A percentile compares a stretch with the other conserved stretches of the same genome.
Evolutionary conservation across 2,113 vertebrate species (phyloP).

Genomic region (Anthoscopus minutus): DNA sequence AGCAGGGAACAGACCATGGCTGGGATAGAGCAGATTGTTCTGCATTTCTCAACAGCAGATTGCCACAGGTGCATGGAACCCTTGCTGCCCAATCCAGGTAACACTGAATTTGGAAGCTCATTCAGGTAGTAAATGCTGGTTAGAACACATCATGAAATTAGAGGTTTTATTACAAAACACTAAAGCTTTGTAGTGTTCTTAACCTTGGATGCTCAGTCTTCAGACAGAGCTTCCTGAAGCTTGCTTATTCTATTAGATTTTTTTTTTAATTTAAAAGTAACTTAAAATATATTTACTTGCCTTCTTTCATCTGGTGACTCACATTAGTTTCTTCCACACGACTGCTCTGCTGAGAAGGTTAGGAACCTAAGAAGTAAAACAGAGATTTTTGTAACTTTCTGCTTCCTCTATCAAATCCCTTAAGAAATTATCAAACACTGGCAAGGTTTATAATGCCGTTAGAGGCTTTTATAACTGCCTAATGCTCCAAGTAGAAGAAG

Average conservation of each 20-base stretch:
- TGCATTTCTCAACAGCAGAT: neutral
- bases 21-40: neutral
- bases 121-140: neutral
- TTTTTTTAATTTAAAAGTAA: neutral
- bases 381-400: constrained; percentile 16
- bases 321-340: neutral
- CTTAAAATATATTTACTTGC: neutral
- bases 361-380: neutral
- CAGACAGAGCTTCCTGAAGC: neutral
- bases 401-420: neutral
- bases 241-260: neutral
- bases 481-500: neutral
- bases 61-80: neutral
- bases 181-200: neutral
- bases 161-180: neutral
- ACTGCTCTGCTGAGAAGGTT: neutral
- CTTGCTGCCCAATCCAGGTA: neutral
- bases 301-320: neutral
- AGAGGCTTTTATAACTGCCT: neutral
- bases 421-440: constrained; percentile 8
- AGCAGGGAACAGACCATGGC: accelerated
- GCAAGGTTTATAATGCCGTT: neutral
- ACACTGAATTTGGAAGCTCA: neutral
- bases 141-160: neutral
- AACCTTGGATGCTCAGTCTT: neutral